phyloP scores from a whole-genome alignment of 2,888 invertebrate species.

The Uropetala carovei region DNA sequence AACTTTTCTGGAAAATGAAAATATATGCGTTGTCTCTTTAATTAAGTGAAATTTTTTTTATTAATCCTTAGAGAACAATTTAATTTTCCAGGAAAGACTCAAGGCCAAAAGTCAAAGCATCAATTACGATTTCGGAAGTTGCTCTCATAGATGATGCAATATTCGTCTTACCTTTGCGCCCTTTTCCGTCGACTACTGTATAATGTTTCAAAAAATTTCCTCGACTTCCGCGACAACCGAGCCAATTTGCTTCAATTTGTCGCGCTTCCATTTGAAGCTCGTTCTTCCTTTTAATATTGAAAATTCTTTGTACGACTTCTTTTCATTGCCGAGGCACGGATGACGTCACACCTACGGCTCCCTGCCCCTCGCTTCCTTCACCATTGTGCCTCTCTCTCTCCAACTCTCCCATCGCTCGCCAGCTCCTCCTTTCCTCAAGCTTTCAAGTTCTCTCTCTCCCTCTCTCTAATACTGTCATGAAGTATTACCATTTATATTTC shows the following conservation, averaged over 20 bases:
- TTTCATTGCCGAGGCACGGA: not conserved
- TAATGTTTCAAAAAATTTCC: not conserved
- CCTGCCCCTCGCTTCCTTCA: not conserved
- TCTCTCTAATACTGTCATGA: not conserved
- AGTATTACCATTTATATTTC: too few species aligned
- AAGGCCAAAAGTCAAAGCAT: too few species aligned
- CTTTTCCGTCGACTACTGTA: not conserved
- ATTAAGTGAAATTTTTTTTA: too few species aligned
- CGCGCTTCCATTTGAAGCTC: not conserved
- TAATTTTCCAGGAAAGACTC: too few species aligned
- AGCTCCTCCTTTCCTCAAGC: not conserved
- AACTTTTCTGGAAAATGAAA: too few species aligned
- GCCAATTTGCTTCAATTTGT: not conserved
- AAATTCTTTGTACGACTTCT: not conserved
- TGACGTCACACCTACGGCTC: not conserved
- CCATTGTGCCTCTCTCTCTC: not conserved
- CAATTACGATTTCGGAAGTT: too few species aligned
- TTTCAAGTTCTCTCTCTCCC: not conserved
- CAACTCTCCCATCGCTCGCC: not conserved
- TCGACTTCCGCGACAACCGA: not conserved
- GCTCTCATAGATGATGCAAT: not conserved
- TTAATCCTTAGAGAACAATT: too few species aligned
- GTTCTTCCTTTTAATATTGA: constrained; percentile 7
- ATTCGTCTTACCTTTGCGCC: not conserved
- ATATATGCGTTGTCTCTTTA: too few species aligned